phyloP scores from a whole-genome alignment of 2,113 vertebrate species.

The Oreochromis aureus region DNA sequence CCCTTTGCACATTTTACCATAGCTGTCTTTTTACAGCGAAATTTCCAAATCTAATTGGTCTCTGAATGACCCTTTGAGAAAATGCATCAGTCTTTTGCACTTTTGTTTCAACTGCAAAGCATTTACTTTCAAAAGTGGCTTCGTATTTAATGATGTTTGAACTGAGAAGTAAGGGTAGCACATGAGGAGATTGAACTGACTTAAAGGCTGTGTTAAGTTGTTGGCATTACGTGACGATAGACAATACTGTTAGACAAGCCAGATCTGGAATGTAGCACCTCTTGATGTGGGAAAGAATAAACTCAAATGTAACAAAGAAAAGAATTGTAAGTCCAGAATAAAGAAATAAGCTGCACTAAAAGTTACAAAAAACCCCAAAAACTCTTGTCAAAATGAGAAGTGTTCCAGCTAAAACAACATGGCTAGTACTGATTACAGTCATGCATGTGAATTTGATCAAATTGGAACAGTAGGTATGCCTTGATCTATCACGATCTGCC shows the following conservation, averaged over 20 bases:
- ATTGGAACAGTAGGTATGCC: not conserved
- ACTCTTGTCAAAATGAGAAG: not conserved
- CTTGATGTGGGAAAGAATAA: not conserved
- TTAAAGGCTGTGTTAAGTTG: not conserved
- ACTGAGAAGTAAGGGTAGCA: not conserved
- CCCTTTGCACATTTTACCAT: not conserved
- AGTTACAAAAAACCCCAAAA: not conserved
- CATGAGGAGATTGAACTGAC: not conserved
- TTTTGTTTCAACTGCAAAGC: not conserved
- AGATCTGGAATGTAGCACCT: not conserved
- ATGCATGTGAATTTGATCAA: not conserved
- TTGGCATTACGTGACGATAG: not conserved
- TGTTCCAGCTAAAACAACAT: not conserved
- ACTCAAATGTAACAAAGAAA: not conserved
- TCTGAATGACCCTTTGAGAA: not conserved
- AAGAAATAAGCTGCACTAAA: not conserved
- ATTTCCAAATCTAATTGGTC: slow-evolving; percentile 1
- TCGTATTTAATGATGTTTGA: not conserved
- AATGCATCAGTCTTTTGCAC: not conserved
- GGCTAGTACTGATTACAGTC: not conserved
- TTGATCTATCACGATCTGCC: not conserved
- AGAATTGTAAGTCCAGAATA: not conserved
- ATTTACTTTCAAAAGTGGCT: not conserved
- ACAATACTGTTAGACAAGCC: not conserved
- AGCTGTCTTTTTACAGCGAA: not conserved